Base-by-base conservation (phyloP, 2,888 invertebrate species). In the Tortrix viridana region DNA sequence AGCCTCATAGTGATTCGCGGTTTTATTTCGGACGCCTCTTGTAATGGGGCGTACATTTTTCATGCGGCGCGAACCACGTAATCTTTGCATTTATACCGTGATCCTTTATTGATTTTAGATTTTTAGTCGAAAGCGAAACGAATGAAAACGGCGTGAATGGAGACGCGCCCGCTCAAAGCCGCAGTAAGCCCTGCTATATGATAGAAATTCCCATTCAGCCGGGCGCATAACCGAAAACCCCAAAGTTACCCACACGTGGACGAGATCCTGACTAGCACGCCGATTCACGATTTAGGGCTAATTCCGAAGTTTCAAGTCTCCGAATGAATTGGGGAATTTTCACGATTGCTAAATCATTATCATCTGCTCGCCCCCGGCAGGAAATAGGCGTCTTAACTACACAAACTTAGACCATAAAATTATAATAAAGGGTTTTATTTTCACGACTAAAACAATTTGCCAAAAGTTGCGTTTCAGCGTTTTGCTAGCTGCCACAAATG, bases 21-120 rank as follows among this genome's bases (percentile, higher is more conserved):
- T 91, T 92, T 92, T 91, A 91, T 92, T 90, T 91, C 83, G 89
- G 89, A 84, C 88, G 88, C 85, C 84, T 88, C 88, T 75, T 87
- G 87, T 89, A 87, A 84, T 85, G 80, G 84, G 84, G 81, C 85
- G 86, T 81, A 89, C 88, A 91, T 91, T 90, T 92, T 91, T 91
- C 90, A 90, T 83, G 84, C 84, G 80, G 79, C 81, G 85, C 85
- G 89, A 85, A 84, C 86, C 87, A 80, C 78, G 84, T 92, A 92
- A 92, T 92, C 92, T 92, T 91, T 89, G 90, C 90, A 90, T 91
- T 92, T 91, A 91, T 88, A 77, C 87, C 78, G 81, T 89, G 90
- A 92, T 91, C 91, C 91, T 89, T 90, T 91, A 91, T 91, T 91
- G 91, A 92, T 92, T 92, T 92, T 91, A 91, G 91, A 91, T 92